Percentiles rank a stretch among this genome's conserved stretches.
Evolutionary conservation across 1,140 invertebrate genomes (phyloP).

Genomic region (Tetraneura akinire): DNA sequence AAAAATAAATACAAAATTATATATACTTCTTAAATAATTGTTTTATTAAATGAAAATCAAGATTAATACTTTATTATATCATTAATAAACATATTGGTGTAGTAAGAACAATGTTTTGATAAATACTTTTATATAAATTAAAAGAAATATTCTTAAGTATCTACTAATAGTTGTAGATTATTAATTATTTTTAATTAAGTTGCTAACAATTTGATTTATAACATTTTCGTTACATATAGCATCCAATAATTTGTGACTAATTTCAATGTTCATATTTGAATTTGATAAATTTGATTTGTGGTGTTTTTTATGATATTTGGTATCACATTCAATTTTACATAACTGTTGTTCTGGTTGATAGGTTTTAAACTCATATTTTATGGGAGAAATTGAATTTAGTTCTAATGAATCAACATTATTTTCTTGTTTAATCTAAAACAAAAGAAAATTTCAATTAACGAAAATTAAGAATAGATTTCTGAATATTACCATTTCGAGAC

Average conservation of each 20-base stretch:
- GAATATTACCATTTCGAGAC: constrained; percentile 20
- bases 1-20: too few species aligned
- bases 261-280: not conserved
- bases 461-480: not conserved
- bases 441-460: not conserved
- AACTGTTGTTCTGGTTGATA: not conserved
- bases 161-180: not conserved
- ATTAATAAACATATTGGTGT: too few species aligned
- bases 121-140: too few species aligned
- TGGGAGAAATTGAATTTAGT: not conserved
- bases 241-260: constrained; percentile 9
- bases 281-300: not conserved
- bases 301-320: constrained; percentile 8
- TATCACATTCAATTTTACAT: not conserved
- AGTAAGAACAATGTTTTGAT: too few species aligned
- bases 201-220: constrained; percentile 18
- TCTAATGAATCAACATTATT: not conserved
- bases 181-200: constrained; percentile 23
- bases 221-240: constrained; percentile 37
- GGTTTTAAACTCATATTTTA: constrained; percentile 2
- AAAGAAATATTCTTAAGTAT: too few species aligned
- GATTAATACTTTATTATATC: too few species aligned
- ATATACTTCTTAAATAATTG: too few species aligned
- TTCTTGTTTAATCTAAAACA: constrained; percentile 21
- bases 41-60: too few species aligned